Conservation (phyloP, 2,113 vertebrate genomes). For the Mus spicilegus region DNA sequence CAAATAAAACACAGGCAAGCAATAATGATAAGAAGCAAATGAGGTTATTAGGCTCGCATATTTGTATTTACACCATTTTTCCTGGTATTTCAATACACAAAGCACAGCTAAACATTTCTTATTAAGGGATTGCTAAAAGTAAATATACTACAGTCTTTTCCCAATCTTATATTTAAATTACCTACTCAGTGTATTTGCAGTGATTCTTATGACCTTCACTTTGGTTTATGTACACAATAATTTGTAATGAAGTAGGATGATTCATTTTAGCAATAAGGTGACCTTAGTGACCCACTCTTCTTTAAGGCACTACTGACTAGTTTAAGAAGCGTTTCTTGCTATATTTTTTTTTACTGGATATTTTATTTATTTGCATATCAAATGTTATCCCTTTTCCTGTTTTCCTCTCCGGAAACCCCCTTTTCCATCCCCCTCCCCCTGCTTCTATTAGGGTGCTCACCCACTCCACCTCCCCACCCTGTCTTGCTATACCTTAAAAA, state of each 20-base stretch:
- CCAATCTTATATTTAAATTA: not conserved
- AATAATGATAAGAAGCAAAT: constrained; percentile 39
- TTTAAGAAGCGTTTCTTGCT: not conserved
- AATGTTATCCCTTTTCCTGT: too few relatives aligned
- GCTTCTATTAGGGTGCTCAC: too few relatives aligned
- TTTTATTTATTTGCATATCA: too few relatives aligned
- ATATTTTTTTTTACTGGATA: not conserved
- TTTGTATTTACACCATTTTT: not conserved
- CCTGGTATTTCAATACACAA: not conserved
- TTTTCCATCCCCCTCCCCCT: too few relatives aligned
- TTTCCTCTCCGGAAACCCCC: too few relatives aligned
- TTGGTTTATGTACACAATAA: not conserved
- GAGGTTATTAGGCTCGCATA: not conserved
- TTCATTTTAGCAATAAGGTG: constrained; percentile 10
- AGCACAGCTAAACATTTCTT: not conserved
- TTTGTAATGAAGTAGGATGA: not conserved
- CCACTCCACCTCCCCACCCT: too few relatives aligned
- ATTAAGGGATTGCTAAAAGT: constrained; percentile 5
- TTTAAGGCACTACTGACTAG: not conserved
- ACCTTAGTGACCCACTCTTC: not conserved
- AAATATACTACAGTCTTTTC: not conserved
- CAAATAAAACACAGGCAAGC: not conserved
- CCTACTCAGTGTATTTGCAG: not conserved
- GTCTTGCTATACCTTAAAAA: too few relatives aligned
- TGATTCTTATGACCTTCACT: not conserved